Conservation (phyloP, 2,113 vertebrate species). For the Ciconia boyciana region DNA sequence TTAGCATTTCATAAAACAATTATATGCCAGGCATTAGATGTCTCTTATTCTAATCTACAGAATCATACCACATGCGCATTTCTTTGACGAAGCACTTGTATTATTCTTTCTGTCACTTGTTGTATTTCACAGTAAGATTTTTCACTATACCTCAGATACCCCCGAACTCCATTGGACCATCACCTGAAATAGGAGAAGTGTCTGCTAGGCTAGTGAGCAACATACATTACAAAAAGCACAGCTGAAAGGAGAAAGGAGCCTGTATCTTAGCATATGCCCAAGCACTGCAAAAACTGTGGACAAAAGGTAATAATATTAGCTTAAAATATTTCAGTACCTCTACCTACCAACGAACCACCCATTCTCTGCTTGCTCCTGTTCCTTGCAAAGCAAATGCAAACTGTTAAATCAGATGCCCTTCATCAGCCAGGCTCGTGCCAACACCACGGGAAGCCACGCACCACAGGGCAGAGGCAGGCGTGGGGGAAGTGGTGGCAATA, state of each 20-base stretch:
- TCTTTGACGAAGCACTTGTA: background rate
- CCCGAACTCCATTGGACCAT: background rate
- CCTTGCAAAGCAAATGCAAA: background rate
- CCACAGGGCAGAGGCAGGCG: accelerated
- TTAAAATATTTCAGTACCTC: background rate
- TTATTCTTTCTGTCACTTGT: background rate
- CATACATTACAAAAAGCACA: background rate
- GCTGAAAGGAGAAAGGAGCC: background rate
- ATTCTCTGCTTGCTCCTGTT: background rate
- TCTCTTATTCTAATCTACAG: background rate
- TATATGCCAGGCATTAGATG: background rate
- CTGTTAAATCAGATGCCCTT: background rate
- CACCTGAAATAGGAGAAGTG: background rate
- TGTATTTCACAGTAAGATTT: background rate
- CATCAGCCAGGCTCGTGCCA: background rate
- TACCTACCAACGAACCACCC: accelerated
- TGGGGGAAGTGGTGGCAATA: background rate
- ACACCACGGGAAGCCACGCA: accelerated
- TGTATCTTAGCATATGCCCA: background rate
- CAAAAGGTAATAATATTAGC: background rate
- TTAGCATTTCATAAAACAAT: background rate
- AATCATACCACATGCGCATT: background rate
- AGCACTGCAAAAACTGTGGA: background rate
- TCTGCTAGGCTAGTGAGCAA: background rate
- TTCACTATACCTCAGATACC: background rate